Base-by-base conservation (phyloP, 2,888 invertebrate species). In the Apodemia mormo region DNA sequence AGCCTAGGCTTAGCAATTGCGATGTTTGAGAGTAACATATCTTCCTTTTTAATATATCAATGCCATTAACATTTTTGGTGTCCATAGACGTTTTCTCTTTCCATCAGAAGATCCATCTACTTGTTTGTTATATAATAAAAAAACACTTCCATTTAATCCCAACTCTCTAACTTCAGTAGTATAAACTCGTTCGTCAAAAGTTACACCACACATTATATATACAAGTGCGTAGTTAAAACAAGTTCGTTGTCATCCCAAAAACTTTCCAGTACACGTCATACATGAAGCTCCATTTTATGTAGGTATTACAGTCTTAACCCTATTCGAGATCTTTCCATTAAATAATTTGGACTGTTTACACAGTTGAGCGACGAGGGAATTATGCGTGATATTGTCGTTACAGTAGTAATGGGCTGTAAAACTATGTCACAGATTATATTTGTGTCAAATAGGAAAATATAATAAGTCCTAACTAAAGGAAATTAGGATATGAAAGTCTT, bases 271-370 rank as follows among this genome's bases (percentile, higher is more conserved):
- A 61, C 33, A 61, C 61, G 61, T 33, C 61, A 61, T 30, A 33
- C 61, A 29, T 33, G 49, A 14, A 30, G 12, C 61, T 33, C 33
- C 61, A 61, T 61, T 61, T 61, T 61, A 61, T 61, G 58, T 61
- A 33, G 30, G 58, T 61, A 14, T 49, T 49, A 49, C 49, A 49
- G 49, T 49, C 30, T 30, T 61, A 61, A 61, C 58, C 58, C 30
- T 61, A 33, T 61, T 61, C 33, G 30, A 33, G 61, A 30, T 61
- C 61, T 61, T 29, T 12, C 61, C 61, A 61, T 61, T 61, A 61
- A 61, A 61, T 61, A 61, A 61, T 61, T 61, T 61, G 61, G 61
- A 33, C 49, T 61, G 61, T 61, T 61, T 30, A 49, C 61, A 61
- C 49, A 61, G 30, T 33, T 14, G 61, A 61, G 61, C 61, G 33